Conservation (phyloP, 1,140 invertebrate species). For the Bicyclus anynana region DNA sequence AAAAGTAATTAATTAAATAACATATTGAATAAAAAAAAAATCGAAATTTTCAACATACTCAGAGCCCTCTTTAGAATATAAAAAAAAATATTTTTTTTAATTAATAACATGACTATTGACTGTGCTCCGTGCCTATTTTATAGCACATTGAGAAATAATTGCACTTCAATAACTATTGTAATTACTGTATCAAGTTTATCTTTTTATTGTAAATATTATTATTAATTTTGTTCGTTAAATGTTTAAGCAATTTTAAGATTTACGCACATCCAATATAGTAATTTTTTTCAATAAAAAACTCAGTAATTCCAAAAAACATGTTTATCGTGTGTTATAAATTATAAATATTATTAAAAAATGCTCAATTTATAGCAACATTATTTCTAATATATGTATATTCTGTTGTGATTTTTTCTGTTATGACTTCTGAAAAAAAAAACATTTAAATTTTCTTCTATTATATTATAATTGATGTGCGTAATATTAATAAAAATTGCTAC, state of each 20-base stretch:
- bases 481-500: not conserved
- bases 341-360: too few relatives aligned
- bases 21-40: too few relatives aligned
- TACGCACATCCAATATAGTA: not conserved
- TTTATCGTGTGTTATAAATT: too few relatives aligned
- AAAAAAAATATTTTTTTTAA: slow-evolving; percentile 18
- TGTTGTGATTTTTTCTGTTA: too few relatives aligned
- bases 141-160: slow-evolving; percentile 44
- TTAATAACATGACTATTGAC: slow-evolving; percentile 51
- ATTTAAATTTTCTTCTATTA: too few relatives aligned
- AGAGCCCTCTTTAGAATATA: slow-evolving; percentile 19
- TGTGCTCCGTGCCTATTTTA: slow-evolving; percentile 60
- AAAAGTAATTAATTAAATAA: too few relatives aligned
- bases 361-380: not conserved
- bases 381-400: too few relatives aligned
- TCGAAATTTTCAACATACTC: slow-evolving; percentile 11
- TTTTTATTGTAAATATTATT: not conserved
- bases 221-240: not conserved
- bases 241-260: not conserved
- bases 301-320: too few relatives aligned
- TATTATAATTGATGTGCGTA: not conserved
- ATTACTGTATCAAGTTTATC: not conserved
- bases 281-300: not conserved
- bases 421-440: too few relatives aligned
- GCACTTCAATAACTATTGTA: slow-evolving; percentile 32